Conservation (phyloP, 2,797 vertebrate species). For the Typhlichthys subterraneus region DNA sequence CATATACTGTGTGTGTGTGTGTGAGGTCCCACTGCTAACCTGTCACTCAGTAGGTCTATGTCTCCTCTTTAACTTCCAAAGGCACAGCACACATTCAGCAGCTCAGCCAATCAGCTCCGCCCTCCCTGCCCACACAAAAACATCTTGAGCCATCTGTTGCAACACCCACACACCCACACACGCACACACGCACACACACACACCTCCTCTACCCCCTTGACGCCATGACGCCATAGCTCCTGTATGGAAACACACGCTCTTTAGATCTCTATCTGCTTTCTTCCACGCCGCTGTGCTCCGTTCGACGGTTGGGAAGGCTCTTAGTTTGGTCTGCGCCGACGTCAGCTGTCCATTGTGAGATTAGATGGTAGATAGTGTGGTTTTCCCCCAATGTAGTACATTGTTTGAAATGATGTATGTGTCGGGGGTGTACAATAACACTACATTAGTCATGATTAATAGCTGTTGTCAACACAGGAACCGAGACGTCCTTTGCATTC, state of each 20-base stretch:
- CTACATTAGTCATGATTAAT: no score
- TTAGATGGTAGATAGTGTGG: conserved; percentile 3
- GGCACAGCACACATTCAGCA: conserved; percentile 32
- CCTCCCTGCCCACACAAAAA: conserved; percentile 3
- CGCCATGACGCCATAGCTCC: background rate
- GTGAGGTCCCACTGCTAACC: conserved; percentile 41
- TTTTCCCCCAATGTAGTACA: background rate
- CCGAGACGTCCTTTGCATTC: no score
- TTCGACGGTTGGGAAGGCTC: conserved; percentile 17
- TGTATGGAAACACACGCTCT: conserved; percentile 61
- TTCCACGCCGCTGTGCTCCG: conserved; percentile 30
- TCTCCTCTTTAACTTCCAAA: conserved; percentile 69
- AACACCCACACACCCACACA: background rate
- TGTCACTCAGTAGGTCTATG: conserved; percentile 59
- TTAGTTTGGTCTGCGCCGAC: background rate
- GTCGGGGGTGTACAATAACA: background rate
- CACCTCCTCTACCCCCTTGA: background rate
- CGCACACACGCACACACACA: background rate
- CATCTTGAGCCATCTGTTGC: background rate
- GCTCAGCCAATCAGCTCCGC: conserved; percentile 50
- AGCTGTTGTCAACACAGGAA: no score
- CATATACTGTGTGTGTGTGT: background rate
- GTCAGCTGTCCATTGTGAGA: background rate
- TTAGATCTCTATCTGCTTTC: conserved; percentile 60
- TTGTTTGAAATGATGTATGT: background rate